These are phyloP conservation scores for Neopelma chrysocephalum DNA, from an alignment of 2,797 vertebrate genomes.

Conservation along the genomic window DNA sequence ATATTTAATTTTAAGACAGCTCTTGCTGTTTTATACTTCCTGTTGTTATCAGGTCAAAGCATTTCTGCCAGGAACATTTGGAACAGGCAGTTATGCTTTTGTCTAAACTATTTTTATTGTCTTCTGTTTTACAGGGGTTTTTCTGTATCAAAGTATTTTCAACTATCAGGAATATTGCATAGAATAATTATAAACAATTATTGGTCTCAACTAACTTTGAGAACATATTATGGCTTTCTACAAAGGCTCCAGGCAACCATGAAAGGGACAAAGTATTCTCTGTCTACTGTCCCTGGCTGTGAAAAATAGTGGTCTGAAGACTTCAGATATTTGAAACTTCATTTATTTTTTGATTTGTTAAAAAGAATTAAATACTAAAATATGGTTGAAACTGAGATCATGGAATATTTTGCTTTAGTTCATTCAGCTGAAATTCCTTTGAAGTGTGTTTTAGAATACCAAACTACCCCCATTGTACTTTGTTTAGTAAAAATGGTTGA, in stretches of 20 bases:
- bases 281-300: not conserved
- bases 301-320: not conserved
- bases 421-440: not conserved
- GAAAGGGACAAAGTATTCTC: not conserved
- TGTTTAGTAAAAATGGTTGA: not conserved
- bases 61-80: not conserved
- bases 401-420: not conserved
- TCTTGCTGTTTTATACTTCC: not conserved
- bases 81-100: not conserved
- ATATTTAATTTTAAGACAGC: conserved; percentile 34
- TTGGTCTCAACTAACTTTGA: not conserved
- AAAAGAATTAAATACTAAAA: not conserved
- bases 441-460: not conserved
- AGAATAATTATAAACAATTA: not conserved
- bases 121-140: not conserved
- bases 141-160: not conserved
- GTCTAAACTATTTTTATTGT: not conserved
- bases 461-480: not conserved
- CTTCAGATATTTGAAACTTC: not conserved
- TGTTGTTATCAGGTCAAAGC: not conserved
- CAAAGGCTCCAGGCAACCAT: not conserved
- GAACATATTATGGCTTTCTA: not conserved
- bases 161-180: not conserved
- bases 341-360: not conserved
- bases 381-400: not conserved